Conservation (phyloP, 2,797 vertebrate genomes). For the Philypnodon macrostomus region DNA sequence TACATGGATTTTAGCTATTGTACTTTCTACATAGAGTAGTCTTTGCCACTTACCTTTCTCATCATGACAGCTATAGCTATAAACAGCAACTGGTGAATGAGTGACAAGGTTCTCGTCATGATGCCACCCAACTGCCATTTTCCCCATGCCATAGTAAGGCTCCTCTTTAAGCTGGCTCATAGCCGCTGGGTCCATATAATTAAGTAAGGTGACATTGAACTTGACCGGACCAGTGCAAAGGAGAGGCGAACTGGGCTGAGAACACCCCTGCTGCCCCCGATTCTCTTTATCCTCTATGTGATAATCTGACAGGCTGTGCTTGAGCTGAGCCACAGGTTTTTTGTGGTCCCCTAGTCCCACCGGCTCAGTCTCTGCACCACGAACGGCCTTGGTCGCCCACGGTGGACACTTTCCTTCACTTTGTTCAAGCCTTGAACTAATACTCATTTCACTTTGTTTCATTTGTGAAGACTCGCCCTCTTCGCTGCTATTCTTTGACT, state of each 20-base stretch:
- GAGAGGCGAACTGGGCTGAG: constrained; percentile 59
- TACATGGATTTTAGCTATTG: neutral
- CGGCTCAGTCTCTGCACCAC: constrained; percentile 26
- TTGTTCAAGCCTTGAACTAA: constrained; percentile 25
- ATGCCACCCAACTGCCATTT: constrained; percentile 97
- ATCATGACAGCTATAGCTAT: constrained; percentile 86
- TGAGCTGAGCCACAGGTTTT: constrained; percentile 58
- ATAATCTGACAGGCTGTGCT: constrained; percentile 62
- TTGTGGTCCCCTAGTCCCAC: constrained; percentile 32
- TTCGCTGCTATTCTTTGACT: constrained; percentile 63
- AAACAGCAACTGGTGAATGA: constrained; percentile 89
- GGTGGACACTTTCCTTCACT: constrained; percentile 49
- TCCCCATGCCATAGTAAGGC: constrained; percentile 96
- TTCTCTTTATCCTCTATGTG: constrained; percentile 63
- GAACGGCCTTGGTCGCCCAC: constrained; percentile 28
- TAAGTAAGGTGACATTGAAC: constrained; percentile 92
- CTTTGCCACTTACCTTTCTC: constrained; percentile 68
- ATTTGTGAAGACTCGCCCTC: constrained; percentile 58
- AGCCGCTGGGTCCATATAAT: constrained; percentile 93
- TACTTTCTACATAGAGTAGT: no score
- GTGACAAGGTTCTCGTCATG: constrained; percentile 93
- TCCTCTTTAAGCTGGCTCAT: constrained; percentile 93
- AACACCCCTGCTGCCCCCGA: constrained; percentile 53
- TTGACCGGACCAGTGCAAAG: constrained; percentile 48
- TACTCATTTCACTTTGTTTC: constrained; percentile 26